These are phyloP conservation scores for Tribolium madens DNA, from an alignment of 1,140 invertebrate genomes.

Conservation along the genomic window DNA sequence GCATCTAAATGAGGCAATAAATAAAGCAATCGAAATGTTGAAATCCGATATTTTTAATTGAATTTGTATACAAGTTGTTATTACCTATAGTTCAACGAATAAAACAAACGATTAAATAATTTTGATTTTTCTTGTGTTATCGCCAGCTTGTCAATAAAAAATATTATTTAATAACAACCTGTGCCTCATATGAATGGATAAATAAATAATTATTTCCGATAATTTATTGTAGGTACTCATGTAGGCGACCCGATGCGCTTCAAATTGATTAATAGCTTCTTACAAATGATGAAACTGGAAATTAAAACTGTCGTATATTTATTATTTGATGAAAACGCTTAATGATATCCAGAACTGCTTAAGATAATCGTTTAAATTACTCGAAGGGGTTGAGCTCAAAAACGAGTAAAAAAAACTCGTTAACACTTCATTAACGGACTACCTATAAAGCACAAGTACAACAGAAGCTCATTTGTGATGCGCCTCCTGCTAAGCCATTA, in stretches of 20 bases:
- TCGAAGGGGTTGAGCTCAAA: constrained; percentile 10
- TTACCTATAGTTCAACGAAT: not conserved
- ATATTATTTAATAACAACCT: constrained; percentile 28
- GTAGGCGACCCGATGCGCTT: constrained; percentile 8
- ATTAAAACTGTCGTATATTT: constrained; percentile 30
- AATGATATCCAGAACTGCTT: not conserved
- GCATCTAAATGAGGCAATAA: not conserved
- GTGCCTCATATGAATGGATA: not conserved
- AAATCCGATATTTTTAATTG: not conserved
- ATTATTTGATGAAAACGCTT: constrained; percentile 5
- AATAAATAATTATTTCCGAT: constrained; percentile 29
- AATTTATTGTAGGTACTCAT: not conserved
- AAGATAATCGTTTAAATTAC: constrained; percentile 12
- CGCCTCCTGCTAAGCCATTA: constrained; percentile 39
- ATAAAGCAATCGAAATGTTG: not conserved
- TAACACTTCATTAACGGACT: constrained; percentile 38
- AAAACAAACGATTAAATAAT: not conserved
- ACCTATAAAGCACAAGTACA: constrained; percentile 32
- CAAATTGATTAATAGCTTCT: constrained; percentile 26
- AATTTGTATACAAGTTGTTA: not conserved
- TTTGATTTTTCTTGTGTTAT: not conserved
- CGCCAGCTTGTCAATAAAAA: not conserved
- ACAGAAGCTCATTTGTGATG: constrained; percentile 38
- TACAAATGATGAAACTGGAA: constrained; percentile 40
- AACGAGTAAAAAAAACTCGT: constrained; percentile 25